Percentiles rank a stretch among this genome's conserved stretches.
phyloP scores from a whole-genome alignment of 2,797 vertebrate genomes.

The Neomorphus geoffroyi region DNA sequence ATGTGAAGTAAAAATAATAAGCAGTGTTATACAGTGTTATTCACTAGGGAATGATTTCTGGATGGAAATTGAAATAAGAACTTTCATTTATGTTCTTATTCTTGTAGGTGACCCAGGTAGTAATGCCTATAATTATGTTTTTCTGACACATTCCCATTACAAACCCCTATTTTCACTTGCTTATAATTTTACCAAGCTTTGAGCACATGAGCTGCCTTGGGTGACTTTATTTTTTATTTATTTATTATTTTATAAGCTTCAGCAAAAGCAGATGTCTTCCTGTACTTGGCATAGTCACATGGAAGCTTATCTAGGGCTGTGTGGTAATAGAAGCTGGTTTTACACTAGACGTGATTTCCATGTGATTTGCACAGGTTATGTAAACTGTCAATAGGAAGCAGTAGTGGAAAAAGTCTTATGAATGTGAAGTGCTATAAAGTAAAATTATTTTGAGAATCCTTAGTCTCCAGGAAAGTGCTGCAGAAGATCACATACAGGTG shows the following conservation, averaged over 20 bases:
- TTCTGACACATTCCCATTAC: not conserved
- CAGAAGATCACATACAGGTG: not conserved
- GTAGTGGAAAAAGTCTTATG: not conserved
- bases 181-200: not conserved
- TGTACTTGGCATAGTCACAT: not conserved
- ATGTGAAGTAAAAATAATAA: not conserved
- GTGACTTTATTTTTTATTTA: not conserved
- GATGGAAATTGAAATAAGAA: not conserved
- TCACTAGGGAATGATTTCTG: not conserved
- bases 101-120: not conserved
- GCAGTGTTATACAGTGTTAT: not conserved
- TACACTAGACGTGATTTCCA: not conserved
- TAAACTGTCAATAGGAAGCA: not conserved
- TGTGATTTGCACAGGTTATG: not conserved
- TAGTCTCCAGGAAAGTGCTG: not conserved
- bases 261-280: not conserved
- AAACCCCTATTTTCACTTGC: not conserved
- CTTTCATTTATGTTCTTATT: not conserved
- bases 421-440: not conserved
- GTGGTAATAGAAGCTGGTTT: accelerated
- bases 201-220: not conserved
- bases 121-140: not conserved
- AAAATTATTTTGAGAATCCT: not conserved
- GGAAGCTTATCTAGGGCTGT: not conserved
- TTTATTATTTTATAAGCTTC: not conserved